These are phyloP conservation scores for Leptodactylus fallax DNA, from an alignment of 2,797 vertebrate species.

Conservation along the genomic window DNA sequence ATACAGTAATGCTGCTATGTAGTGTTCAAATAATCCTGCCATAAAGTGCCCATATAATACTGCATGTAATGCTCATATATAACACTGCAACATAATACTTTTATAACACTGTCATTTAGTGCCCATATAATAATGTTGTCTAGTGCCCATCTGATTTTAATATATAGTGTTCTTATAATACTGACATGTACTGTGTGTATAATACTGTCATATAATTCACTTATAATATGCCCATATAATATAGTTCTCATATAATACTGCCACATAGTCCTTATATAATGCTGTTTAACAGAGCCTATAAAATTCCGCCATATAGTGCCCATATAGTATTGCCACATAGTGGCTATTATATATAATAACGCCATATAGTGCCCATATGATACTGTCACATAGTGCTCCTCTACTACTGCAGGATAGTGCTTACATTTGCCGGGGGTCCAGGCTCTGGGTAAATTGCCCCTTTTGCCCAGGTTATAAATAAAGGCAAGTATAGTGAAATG, in stretches of 20 bases:
- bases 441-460: neutral
- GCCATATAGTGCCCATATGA: neutral
- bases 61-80: no score
- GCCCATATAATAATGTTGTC: no score
- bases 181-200: neutral
- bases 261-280: neutral
- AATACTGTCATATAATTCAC: neutral
- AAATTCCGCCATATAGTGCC: neutral
- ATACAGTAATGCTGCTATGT: no score
- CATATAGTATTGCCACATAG: neutral
- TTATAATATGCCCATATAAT: no score
- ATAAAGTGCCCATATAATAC: no score
- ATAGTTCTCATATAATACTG: neutral
- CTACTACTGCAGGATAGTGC: no score
- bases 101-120: no score
- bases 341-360: no score
- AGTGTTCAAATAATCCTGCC: no score
- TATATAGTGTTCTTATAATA: neutral
- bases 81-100: no score
- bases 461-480: neutral
- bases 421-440: no score
- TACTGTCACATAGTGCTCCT: neutral
- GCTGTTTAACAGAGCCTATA: neutral
- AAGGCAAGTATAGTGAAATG: neutral
- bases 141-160: no score